Evolutionary conservation across 2,888 invertebrate genomes (phyloP), one percentile per base, ranked within the genome.

Genomic region (Philopedon plagiatum): DNA sequence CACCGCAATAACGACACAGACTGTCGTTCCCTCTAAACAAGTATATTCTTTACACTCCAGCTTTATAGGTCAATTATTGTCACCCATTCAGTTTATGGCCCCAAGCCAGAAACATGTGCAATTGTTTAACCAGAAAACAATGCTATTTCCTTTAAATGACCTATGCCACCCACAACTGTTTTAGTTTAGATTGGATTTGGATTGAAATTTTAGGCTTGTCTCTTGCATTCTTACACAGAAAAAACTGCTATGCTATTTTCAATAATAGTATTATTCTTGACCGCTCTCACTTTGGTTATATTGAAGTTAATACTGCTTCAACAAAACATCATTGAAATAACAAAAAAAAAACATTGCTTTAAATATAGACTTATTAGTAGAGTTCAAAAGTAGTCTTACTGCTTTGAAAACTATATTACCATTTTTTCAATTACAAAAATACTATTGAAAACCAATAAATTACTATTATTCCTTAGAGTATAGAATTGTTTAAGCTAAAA

Each of bases 11-110:
- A 67, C 67, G 60, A 15, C 32, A 54, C 13, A 61, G 61, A 60
- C 51, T 44, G 58, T 51, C 64, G 57, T 32, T 58, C 18, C 18
- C 34, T 44, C 54, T 68, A 70, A 63, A 64, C 70, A 70, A 64
- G 70, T 58, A 70, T 70, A 70, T 70, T 58, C 64, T 70, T 70
- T 70, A 64, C 64, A 39, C 70, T 49, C 32, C 49, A 70, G 60
- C 64, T 64, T 70, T 70, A 70, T 70, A 64, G 64, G 70, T 64
- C 60, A 64, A 64, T 70, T 70, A 70, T 70, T 64, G 70, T 70
- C 70, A 70, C 70, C 64, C 51, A 37, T 23, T 26, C 18, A 56
- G 26, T 70, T 70, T 64, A 70, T 60, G 70, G 49, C 58, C 39
- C 26, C 11, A 44, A 56, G 69, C 62, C 37, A 56, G 34, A 18